These are phyloP conservation scores for Philotrypesis tridentata DNA, from an alignment of 1,140 invertebrate species.

Conservation along the genomic window DNA sequence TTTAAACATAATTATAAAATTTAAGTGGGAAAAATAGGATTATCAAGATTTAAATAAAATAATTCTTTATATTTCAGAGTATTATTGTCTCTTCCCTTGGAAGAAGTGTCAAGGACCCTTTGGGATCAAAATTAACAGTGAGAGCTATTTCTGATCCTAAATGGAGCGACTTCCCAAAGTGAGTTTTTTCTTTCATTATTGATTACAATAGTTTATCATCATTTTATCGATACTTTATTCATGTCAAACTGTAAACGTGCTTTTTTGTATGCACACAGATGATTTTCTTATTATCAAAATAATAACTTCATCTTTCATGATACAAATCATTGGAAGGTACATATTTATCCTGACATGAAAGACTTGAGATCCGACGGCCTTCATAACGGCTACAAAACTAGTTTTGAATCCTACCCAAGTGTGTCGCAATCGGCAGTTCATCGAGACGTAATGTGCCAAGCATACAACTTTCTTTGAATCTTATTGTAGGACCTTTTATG, in stretches of 20 bases:
- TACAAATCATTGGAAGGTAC: neutral
- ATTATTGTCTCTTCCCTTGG: conserved; percentile 46
- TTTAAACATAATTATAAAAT: no score
- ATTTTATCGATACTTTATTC: neutral
- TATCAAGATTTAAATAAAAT: neutral
- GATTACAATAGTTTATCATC: neutral
- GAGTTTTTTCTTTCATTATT: neutral
- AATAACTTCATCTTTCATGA: neutral
- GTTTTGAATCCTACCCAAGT: conserved; percentile 12
- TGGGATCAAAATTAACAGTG: conserved; percentile 63
- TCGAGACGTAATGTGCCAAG: neutral
- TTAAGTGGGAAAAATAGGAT: no score
- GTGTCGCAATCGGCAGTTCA: conserved; percentile 4
- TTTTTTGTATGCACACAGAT: neutral
- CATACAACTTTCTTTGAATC: conserved; percentile 1
- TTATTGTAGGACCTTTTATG: neutral
- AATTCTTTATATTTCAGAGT: conserved; percentile 39
- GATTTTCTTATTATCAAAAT: neutral
- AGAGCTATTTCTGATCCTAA: conserved; percentile 62
- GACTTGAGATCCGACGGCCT: neutral
- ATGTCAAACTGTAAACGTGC: neutral
- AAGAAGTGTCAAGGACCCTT: conserved; percentile 51
- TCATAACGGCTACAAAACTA: neutral
- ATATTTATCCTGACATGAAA: neutral
- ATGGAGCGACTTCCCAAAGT: conserved; percentile 58